Percentiles rank a stretch among this genome's conserved stretches.
phyloP scores from a whole-genome alignment of 2,113 vertebrate genomes.

The Megaceryle maxima region DNA sequence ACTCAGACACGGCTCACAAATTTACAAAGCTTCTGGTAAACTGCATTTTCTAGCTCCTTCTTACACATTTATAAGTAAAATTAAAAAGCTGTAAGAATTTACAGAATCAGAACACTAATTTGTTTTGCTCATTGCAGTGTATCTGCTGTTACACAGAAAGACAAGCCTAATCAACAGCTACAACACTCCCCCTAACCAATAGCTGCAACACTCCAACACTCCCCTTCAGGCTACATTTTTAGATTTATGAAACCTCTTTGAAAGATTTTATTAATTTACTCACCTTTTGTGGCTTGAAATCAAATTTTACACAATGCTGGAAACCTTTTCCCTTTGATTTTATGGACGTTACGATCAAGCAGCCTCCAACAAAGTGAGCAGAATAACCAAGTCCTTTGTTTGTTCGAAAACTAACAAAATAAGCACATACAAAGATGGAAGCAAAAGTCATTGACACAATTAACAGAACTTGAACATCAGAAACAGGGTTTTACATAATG shows the following conservation, averaged over 20 bases:
- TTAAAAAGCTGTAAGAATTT: neutral
- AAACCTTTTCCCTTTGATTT: slow-evolving; percentile 98
- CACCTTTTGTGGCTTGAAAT: slow-evolving; percentile 99
- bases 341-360: slow-evolving; percentile 95
- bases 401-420: slow-evolving; percentile 90
- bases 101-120: neutral
- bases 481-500: neutral
- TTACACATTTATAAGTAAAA: neutral
- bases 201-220: neutral
- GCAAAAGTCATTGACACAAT: neutral
- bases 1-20: neutral
- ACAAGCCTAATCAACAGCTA: neutral
- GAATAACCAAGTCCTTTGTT: slow-evolving; percentile 98
- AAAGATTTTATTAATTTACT: neutral
- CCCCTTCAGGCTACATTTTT: neutral
- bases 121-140: neutral
- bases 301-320: slow-evolving; percentile 98
- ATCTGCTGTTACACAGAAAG: neutral
- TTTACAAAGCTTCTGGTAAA: neutral
- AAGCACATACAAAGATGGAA: neutral
- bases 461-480: neutral
- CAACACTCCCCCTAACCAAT: neutral
- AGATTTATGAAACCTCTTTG: neutral
- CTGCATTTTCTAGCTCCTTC: neutral
- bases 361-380: slow-evolving; percentile 96